Percentiles rank a stretch among this genome's conserved stretches.
These are phyloP conservation scores for Saccopteryx leptura DNA, from an alignment of 2,113 vertebrate species.

Conservation along the genomic window DNA sequence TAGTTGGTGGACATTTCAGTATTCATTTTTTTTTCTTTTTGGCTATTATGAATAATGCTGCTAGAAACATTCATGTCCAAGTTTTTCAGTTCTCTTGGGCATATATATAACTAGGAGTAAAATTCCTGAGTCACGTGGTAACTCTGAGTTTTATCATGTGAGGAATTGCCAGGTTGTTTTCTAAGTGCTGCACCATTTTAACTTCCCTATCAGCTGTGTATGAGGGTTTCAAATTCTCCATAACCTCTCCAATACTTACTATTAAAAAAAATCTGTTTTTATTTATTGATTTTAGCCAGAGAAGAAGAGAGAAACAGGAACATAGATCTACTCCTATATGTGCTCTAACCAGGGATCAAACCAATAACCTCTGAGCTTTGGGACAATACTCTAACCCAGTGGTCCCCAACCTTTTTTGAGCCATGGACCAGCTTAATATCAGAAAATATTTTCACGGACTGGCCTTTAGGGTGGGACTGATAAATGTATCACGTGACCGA, in stretches of 20 bases:
- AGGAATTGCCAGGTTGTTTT: neutral
- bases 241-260: neutral
- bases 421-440: too few relatives aligned
- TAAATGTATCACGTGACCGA: too few relatives aligned
- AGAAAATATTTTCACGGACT: too few relatives aligned
- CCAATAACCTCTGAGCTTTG: too few relatives aligned
- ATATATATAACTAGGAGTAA: neutral
- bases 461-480: too few relatives aligned
- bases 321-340: too few relatives aligned
- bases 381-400: too few relatives aligned
- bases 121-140: neutral
- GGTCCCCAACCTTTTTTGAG: too few relatives aligned
- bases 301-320: too few relatives aligned
- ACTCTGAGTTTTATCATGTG: neutral
- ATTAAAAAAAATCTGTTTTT: neutral
- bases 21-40: neutral
- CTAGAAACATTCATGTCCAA: neutral
- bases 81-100: neutral
- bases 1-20: neutral
- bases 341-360: too few relatives aligned
- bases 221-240: neutral
- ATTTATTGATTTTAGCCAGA: neutral
- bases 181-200: neutral
- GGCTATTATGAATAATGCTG: neutral
- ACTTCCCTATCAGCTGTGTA: neutral